Conservation (phyloP, 2,797 vertebrate species). For the Avahi laniger region DNA sequence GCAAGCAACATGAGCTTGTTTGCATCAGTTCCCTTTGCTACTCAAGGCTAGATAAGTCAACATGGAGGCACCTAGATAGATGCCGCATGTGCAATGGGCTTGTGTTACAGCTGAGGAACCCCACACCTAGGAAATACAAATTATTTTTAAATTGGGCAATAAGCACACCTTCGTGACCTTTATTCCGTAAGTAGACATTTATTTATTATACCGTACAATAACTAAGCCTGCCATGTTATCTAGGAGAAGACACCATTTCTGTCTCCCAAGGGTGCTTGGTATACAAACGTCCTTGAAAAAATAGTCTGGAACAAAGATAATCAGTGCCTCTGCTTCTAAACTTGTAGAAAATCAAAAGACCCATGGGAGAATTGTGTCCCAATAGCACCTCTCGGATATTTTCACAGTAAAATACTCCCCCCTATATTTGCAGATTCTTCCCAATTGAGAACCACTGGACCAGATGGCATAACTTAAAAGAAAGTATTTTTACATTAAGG, state of each 20-base stretch:
- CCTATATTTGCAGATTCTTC: not conserved
- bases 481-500: not conserved
- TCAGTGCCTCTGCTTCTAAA: not conserved
- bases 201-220: not conserved
- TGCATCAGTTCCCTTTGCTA: not conserved
- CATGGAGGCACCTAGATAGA: not conserved
- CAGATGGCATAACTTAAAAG: not conserved
- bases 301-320: not conserved
- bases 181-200: not conserved
- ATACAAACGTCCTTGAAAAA: not conserved
- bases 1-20: not conserved
- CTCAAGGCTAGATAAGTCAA: not conserved
- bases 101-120: not conserved
- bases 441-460: not conserved
- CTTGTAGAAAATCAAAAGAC: not conserved
- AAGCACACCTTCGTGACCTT: not conserved
- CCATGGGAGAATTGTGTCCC: not conserved
- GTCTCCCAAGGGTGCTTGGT: not conserved
- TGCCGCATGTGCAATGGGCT: not conserved
- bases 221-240: not conserved
- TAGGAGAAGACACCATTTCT: not conserved
- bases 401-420: not conserved
- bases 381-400: not conserved
- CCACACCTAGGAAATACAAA: not conserved
- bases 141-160: not conserved